Evolutionary conservation across 2,113 vertebrate genomes (phyloP).

Genomic region (Nanorana parkeri): DNA sequence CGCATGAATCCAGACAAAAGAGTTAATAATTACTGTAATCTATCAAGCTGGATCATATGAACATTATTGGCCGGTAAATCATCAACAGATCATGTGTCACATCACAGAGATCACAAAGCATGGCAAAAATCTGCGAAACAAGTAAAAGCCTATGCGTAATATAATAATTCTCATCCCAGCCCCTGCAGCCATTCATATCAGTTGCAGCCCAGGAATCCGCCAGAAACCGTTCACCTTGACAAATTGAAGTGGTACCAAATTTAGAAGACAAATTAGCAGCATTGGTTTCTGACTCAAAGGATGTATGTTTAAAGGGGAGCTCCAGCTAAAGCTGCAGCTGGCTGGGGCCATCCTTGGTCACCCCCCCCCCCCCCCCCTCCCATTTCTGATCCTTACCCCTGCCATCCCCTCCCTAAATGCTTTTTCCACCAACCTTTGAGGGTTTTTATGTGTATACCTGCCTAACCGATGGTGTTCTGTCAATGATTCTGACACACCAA

Average conservation of each 20-base stretch:
- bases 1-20: conserved; percentile 7
- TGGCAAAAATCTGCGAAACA: conserved; percentile 32
- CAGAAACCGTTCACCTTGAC: not conserved
- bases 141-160: conserved; percentile 47
- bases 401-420: no score
- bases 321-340: no score
- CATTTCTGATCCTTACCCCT: no score
- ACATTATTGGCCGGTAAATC: conserved; percentile 26
- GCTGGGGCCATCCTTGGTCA: no score
- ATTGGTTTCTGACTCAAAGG: not conserved
- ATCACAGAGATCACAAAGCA: not conserved
- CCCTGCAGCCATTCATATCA: conserved; percentile 1
- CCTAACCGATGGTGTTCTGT: no score
- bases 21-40: conserved; percentile 37
- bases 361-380: no score
- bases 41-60: conserved; percentile 7
- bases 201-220: conserved; percentile 32
- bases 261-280: not conserved
- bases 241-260: not conserved
- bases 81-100: conserved; percentile 5
- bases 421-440: no score
- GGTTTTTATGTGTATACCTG: no score
- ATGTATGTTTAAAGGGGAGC: no score
- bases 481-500: no score
- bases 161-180: conserved; percentile 21